Percentiles rank a stretch among this genome's conserved stretches.
Evolutionary conservation across 2,113 vertebrate genomes (phyloP).

Genomic region (Dicrurus megarhynchus): DNA sequence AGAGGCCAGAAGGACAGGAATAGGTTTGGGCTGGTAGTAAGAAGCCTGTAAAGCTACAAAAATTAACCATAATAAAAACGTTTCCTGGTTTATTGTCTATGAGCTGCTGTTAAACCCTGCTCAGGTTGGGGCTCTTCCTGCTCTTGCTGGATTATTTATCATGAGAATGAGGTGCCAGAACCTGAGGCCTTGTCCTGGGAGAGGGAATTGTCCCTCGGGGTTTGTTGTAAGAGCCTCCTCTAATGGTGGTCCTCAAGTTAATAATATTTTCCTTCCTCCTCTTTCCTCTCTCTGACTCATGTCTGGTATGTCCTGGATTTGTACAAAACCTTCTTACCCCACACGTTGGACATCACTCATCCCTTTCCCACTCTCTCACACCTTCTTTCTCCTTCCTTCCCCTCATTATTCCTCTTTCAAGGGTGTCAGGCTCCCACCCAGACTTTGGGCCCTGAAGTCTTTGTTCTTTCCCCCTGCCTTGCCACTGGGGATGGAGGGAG

Average conservation of each 20-base stretch:
- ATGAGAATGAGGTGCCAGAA: conserved; percentile 44
- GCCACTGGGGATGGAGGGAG: not conserved
- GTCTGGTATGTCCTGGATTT: not conserved
- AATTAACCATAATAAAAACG: not conserved
- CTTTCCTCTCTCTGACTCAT: not conserved
- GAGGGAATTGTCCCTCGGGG: not conserved
- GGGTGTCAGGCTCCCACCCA: not conserved
- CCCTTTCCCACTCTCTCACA: not conserved
- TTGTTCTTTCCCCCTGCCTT: not conserved
- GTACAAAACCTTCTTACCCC: not conserved
- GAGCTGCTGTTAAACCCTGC: not conserved
- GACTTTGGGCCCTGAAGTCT: fast-evolving
- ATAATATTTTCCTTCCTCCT: not conserved
- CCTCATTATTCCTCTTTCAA: not conserved
- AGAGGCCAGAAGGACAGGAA: not conserved
- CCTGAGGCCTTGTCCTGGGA: not conserved
- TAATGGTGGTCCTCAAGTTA: not conserved
- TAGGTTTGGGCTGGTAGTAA: not conserved
- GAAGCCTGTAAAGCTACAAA: not conserved
- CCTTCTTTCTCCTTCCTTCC: not conserved
- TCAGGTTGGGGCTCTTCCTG: conserved; percentile 17
- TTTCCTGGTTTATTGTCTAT: conserved; percentile 33
- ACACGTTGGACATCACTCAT: not conserved
- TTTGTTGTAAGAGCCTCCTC: not conserved
- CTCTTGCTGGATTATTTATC: conserved; percentile 28